Conservation (phyloP, 2,113 vertebrate genomes). For the Hypanus sabinus region DNA sequence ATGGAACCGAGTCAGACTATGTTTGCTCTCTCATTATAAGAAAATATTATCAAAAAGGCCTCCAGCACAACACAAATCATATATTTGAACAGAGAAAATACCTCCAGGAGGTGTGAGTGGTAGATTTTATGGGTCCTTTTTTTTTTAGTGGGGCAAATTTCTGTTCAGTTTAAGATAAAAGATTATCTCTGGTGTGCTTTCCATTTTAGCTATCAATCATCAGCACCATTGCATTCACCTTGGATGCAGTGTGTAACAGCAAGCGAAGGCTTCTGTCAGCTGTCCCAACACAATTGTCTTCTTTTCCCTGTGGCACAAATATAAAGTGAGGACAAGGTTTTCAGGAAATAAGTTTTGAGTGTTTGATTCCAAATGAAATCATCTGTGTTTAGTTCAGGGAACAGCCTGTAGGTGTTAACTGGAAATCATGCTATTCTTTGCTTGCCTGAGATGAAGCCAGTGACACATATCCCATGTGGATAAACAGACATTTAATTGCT, state of each 20-base stretch:
- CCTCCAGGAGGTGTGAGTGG: background rate
- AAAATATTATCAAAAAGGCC: no score
- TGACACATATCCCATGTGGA: background rate
- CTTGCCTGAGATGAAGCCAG: background rate
- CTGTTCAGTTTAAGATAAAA: background rate
- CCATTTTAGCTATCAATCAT: background rate
- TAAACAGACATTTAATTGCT: background rate
- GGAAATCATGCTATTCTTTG: background rate
- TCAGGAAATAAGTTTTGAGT: background rate
- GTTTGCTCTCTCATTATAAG: background rate
- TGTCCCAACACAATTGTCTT: background rate
- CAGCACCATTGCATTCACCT: background rate
- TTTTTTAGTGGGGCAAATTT: background rate
- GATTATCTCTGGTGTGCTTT: background rate
- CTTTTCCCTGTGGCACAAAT: background rate
- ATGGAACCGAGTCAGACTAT: background rate
- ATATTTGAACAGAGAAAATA: background rate
- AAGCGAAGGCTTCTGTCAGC: background rate
- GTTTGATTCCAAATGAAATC: constrained; percentile 10
- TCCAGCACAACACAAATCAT: background rate
- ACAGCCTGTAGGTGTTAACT: background rate
- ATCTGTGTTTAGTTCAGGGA: background rate
- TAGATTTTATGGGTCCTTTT: background rate
- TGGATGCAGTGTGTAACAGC: background rate
- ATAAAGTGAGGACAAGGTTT: constrained; percentile 19